Percentiles rank a stretch among this genome's conserved stretches.
Conservation (phyloP, 2,888 invertebrate species). For the Drosophila macrospina region DNA sequence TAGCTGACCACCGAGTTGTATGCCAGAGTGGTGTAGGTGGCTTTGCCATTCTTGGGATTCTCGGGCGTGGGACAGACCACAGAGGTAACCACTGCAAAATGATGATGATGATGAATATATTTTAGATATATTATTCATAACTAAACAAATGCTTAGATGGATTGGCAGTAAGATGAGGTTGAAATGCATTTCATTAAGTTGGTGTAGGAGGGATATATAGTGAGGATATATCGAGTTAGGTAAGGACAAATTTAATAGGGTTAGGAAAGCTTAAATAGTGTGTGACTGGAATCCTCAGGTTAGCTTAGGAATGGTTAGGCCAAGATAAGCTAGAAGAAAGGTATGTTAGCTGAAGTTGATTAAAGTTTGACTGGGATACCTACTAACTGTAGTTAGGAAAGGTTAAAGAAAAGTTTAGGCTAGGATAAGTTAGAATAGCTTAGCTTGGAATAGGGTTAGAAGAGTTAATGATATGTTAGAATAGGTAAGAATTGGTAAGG, state of each 20-base stretch:
- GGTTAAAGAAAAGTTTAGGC: too few species aligned
- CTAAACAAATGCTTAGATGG: too few species aligned
- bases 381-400: too few species aligned
- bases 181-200: not conserved
- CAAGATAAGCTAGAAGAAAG: too few species aligned
- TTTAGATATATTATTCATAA: not conserved
- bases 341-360: too few species aligned
- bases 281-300: not conserved
- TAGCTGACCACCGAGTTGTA: constrained; percentile 98
- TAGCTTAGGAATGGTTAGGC: not conserved
- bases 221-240: not conserved
- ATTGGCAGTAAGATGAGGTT: not conserved
- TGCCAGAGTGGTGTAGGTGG: constrained; percentile 95
- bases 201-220: not conserved
- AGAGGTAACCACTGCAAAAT: constrained; percentile 91
- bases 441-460: not conserved
- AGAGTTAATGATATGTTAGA: not conserved
- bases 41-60: constrained; percentile 96
- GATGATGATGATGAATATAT: not conserved
- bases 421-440: not conserved
- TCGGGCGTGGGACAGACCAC: constrained; percentile 97
- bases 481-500: not conserved
- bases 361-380: too few species aligned
- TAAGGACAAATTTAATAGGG: not conserved
- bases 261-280: too few species aligned